phyloP scores from a whole-genome alignment of 2,888 invertebrate species.

The Heliconius sara region DNA sequence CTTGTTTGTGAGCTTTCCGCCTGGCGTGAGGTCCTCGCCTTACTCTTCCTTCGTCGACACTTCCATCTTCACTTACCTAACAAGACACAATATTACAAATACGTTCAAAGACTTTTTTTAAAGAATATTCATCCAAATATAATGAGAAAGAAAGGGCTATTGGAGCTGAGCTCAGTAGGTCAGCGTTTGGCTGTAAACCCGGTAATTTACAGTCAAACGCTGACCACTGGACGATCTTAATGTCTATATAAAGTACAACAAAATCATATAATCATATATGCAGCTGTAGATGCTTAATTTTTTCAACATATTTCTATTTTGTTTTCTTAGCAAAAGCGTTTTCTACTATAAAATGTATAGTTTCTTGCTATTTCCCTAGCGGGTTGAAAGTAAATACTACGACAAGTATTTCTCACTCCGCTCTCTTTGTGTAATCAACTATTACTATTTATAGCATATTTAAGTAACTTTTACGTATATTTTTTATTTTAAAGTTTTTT shows the following conservation, averaged over 20 bases:
- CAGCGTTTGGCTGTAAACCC: no score
- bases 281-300: neutral
- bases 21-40: slow-evolving; percentile 43
- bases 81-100: neutral
- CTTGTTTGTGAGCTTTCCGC: slow-evolving; percentile 45
- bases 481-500: neutral
- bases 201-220: no score
- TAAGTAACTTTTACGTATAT: neutral
- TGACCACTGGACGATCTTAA: no score
- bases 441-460: slow-evolving; percentile 9
- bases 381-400: neutral
- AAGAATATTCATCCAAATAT: neutral
- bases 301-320: neutral
- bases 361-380: slow-evolving; percentile 15
- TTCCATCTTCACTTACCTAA: slow-evolving; percentile 42
- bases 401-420: neutral
- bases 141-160: neutral
- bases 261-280: neutral
- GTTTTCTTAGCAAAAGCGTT: neutral
- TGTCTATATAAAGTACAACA: no score
- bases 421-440: neutral
- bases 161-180: no score
- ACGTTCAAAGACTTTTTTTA: neutral
- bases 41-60: slow-evolving; percentile 28
- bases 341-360: slow-evolving; percentile 8